Evolutionary conservation across 2,113 vertebrate genomes (phyloP).

Genomic region (Gnathonemus echidnorhynchus): DNA sequence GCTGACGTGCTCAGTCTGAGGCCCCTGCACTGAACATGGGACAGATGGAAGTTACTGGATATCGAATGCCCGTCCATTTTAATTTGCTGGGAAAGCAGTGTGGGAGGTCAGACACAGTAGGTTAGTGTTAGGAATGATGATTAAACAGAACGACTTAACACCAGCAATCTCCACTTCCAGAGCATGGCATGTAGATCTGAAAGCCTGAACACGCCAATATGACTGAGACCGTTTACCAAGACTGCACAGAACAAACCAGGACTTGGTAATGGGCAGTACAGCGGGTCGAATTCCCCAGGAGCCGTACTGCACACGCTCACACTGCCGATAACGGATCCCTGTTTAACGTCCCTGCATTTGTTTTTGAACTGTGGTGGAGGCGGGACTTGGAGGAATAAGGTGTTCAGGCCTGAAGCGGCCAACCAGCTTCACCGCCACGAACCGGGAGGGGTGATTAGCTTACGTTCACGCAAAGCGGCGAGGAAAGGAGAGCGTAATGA

Average conservation of each 20-base stretch:
- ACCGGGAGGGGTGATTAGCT: constrained; percentile 15
- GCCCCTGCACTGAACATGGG: not conserved
- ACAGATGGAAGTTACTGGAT: not conserved
- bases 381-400: not conserved
- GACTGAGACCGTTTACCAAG: not conserved
- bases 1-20: not conserved
- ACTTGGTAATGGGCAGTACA: not conserved
- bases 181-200: not conserved
- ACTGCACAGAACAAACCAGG: not conserved
- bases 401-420: constrained; percentile 16
- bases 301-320: not conserved
- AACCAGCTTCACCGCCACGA: no score
- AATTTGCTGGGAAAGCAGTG: not conserved
- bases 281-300: not conserved
- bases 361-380: constrained; percentile 13
- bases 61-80: not conserved
- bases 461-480: not conserved
- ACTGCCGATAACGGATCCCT: not conserved
- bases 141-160: not conserved
- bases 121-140: no score
- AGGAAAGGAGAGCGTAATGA: constrained; percentile 12
- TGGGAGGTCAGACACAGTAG: not conserved
- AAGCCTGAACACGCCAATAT: not conserved
- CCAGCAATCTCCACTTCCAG: not conserved
- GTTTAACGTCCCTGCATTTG: constrained; percentile 22